Evolutionary conservation across 1,140 invertebrate species (phyloP).

Genomic region (Planococcus citri): DNA sequence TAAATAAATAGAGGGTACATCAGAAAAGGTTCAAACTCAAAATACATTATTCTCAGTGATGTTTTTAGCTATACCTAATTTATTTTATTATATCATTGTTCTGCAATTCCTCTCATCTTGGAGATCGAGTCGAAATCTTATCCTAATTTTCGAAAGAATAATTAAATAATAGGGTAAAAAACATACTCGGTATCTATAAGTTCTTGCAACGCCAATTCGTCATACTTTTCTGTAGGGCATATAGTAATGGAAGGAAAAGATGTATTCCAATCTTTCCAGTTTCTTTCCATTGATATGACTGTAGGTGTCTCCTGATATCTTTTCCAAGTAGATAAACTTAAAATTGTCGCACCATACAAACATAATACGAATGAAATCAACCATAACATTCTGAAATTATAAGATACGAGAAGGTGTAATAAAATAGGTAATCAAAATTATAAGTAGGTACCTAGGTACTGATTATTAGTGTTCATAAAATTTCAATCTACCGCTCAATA

Average conservation of each 20-base stretch:
- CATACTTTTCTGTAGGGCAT: slow-evolving; percentile 33
- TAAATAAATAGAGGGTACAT: no score
- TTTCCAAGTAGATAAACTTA: slow-evolving; percentile 45
- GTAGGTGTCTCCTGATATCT: slow-evolving; percentile 54
- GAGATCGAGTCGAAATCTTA: no score
- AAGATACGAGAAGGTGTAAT: neutral
- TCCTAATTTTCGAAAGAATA: no score
- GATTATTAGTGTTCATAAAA: no score
- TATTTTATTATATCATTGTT: no score
- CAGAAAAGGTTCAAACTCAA: no score
- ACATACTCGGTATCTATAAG: slow-evolving; percentile 36
- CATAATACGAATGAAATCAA: slow-evolving; percentile 34
- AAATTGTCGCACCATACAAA: slow-evolving; percentile 36
- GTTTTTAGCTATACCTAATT: no score
- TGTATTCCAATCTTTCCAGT: slow-evolving; percentile 56
- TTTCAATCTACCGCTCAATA: slow-evolving; percentile 15
- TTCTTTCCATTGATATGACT: slow-evolving; percentile 56
- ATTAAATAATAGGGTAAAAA: neutral
- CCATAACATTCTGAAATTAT: slow-evolving; percentile 36
- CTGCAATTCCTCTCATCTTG: no score
- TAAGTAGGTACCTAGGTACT: no score
- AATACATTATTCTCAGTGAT: no score
- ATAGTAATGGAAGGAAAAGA: slow-evolving; percentile 48
- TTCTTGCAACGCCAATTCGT: slow-evolving; percentile 33
- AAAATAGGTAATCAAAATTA: no score